Evolutionary conservation across 2,113 vertebrate genomes (phyloP).

Genomic region (Platycercus adscitus): DNA sequence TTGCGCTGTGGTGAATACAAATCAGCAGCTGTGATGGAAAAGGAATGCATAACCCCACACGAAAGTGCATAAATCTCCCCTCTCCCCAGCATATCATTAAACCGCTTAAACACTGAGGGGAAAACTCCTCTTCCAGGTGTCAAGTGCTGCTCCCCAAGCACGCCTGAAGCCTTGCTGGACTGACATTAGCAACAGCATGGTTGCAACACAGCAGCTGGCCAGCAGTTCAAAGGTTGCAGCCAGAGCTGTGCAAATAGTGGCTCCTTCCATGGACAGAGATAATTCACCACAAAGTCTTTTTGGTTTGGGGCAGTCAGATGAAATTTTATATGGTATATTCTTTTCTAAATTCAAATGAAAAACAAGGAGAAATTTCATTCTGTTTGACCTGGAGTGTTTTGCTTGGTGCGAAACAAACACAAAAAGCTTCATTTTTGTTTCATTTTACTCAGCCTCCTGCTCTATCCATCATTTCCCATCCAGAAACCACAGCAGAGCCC

Average conservation of each 20-base stretch:
- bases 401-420: background rate
- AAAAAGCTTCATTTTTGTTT: background rate
- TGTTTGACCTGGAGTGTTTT: background rate
- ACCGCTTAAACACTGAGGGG: background rate
- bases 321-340: background rate
- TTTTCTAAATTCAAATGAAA: background rate
- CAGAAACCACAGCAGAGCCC: background rate
- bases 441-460: background rate
- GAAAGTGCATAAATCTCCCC: conserved; percentile 40
- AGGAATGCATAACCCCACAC: background rate
- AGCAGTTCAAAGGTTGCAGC: background rate
- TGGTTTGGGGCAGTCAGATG: background rate
- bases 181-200: background rate
- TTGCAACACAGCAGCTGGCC: background rate
- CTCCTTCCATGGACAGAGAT: fast-evolving
- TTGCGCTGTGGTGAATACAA: background rate
- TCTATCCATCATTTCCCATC: background rate
- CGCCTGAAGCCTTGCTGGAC: background rate
- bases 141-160: fast-evolving
- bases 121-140: background rate
- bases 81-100: background rate
- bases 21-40: background rate
- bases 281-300: background rate
- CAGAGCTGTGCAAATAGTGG: background rate
- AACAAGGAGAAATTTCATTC: background rate